Evolutionary conservation across 1,140 invertebrate species (phyloP).

Genomic region (Limonius californicus): DNA sequence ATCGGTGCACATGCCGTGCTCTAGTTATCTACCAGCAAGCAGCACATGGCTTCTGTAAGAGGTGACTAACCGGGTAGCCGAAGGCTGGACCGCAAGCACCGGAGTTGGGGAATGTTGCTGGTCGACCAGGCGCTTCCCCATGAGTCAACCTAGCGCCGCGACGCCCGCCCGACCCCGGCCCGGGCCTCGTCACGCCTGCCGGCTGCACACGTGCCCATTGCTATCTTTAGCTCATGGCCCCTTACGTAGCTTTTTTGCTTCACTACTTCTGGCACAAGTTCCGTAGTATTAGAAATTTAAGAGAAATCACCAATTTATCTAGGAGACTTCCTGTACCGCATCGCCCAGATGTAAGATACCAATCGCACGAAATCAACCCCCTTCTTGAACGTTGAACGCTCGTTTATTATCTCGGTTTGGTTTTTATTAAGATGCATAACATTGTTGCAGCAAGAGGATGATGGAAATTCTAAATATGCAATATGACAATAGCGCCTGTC

Average conservation of each 20-base stretch:
- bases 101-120: slow-evolving; percentile 4
- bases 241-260: slow-evolving; percentile 34
- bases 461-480: too few relatives aligned
- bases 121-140: slow-evolving; percentile 1
- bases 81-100: neutral
- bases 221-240: slow-evolving; percentile 42
- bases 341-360: too few relatives aligned
- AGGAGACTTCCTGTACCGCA: too few relatives aligned
- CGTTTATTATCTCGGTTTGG: too few relatives aligned
- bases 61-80: slow-evolving; percentile 29
- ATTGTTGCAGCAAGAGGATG: too few relatives aligned
- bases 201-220: slow-evolving; percentile 38
- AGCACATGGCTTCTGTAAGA: slow-evolving; percentile 21
- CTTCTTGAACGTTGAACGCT: too few relatives aligned
- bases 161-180: slow-evolving; percentile 28
- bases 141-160: slow-evolving; percentile 33
- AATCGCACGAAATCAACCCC: too few relatives aligned
- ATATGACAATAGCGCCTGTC: too few relatives aligned
- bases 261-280: neutral
- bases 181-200: slow-evolving; percentile 25
- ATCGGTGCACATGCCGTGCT: slow-evolving; percentile 14
- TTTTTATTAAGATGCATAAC: too few relatives aligned
- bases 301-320: neutral
- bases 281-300: neutral
- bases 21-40: slow-evolving; percentile 17